Conservation (phyloP, 2,113 vertebrate genomes). For the Harpagus bidentatus region DNA sequence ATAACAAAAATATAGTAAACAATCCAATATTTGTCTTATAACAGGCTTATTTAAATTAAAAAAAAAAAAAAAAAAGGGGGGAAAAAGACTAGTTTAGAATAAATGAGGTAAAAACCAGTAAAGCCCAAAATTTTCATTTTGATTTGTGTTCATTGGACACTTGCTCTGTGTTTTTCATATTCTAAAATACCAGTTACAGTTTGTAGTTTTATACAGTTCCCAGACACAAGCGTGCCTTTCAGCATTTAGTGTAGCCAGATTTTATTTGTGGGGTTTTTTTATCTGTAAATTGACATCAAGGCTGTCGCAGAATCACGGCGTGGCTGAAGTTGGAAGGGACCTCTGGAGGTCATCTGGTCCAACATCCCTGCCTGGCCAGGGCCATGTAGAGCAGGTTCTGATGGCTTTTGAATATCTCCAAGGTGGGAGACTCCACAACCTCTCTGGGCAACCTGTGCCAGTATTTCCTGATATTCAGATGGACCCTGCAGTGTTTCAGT, state of each 20-base stretch:
- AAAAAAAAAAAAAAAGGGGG: too few relatives aligned
- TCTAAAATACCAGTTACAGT: not conserved
- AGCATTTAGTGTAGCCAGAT: not conserved
- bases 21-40: accelerated
- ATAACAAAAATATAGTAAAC: not conserved
- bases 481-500: not conserved
- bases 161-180: not conserved
- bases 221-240: not conserved
- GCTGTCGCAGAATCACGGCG: not conserved
- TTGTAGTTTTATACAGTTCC: not conserved
- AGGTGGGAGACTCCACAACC: not conserved
- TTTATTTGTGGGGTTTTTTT: not conserved
- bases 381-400: not conserved
- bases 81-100: not conserved
- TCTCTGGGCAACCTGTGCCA: not conserved
- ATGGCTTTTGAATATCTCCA: not conserved
- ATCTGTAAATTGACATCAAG: not conserved
- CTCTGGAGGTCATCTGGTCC: not conserved
- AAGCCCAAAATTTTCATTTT: not conserved
- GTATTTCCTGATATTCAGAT: not conserved
- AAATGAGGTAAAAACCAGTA: not conserved
- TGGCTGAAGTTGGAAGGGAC: not conserved
- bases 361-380: not conserved
- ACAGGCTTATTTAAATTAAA: not conserved
- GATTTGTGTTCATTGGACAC: not conserved